Evolutionary conservation across 2,888 invertebrate genomes (phyloP), one percentile per base, ranked within the genome.

Genomic region (Archips xylosteana): DNA sequence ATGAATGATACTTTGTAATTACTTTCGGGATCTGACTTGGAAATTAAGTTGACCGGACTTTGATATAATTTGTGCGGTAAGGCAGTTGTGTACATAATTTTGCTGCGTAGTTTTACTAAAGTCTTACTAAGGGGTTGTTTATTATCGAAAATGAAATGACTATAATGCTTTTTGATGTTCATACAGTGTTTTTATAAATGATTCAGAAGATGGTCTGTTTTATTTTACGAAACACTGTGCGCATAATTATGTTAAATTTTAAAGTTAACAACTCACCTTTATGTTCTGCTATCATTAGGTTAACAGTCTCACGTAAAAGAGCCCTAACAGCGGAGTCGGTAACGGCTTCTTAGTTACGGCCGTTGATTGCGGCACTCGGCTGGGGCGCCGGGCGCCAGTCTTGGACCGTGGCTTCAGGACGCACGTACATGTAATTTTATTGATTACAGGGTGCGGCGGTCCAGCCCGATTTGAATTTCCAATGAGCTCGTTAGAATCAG

Each of bases 371-470:
- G 75, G 72, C 70, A 71, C 74, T 57, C 61, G 49, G 23, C 63
- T 45, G 39, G 60, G 2, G 42, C 67, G 57, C 42, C 57, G 66
- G 62, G 39, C 74, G 78, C 80, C 79, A 80, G 79, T 79, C 78
- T 80, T 81, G 80, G 80, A 81, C 82, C 83, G 79, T 76, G 83
- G 84, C 87, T 91, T 88, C 87, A 89, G 91, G 88, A 91, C 89
- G 87, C 92, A 91, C 92, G 92, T 93, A 92, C 92, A 89, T 91
- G 90, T 93, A 92, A 92, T 94, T 92, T 93, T 93, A 94, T 94
- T 94, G 94, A 94, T 94, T 91, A 91, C 90, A 82, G 91, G 88
- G 92, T 87, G 89, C 89, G 89, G 86, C 86, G 87, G 90, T 88
- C 89, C 88, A 87, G 86, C 84, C 83, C 87, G 81, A 94, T 94